Evolutionary conservation across 2,113 vertebrate genomes (phyloP).

Genomic region (Erinaceus europaeus): DNA sequence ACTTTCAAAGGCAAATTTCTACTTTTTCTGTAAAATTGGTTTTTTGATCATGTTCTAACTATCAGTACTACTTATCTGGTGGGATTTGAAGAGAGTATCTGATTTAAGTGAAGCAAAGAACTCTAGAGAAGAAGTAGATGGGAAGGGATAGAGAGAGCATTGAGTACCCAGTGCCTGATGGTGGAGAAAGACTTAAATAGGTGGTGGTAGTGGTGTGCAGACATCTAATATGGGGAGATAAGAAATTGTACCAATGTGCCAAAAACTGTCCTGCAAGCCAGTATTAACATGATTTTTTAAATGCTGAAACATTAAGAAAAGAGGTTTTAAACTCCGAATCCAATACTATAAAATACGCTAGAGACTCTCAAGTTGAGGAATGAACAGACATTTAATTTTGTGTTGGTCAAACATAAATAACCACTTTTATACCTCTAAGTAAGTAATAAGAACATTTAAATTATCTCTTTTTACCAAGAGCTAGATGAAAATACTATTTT

Average conservation of each 20-base stretch:
- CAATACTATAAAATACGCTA: background rate
- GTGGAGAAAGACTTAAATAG: no score
- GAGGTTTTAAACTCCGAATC: background rate
- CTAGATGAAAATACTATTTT: background rate
- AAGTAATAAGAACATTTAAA: background rate
- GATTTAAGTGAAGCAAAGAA: background rate
- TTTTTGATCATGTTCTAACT: background rate
- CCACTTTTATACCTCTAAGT: background rate
- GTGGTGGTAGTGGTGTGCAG: no score
- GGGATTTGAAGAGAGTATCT: background rate
- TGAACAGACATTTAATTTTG: background rate
- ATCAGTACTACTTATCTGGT: background rate
- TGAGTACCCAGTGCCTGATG: no score
- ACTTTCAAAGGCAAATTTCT: background rate
- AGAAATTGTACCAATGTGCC: no score
- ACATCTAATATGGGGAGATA: no score
- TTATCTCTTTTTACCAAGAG: background rate
- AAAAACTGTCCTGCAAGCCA: background rate
- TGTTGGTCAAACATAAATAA: background rate
- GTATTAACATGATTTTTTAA: background rate
- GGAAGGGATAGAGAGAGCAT: no score
- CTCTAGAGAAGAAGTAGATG: no score
- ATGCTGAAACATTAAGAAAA: background rate
- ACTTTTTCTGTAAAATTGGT: background rate
- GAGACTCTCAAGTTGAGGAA: background rate